Evolutionary conservation across 2,113 vertebrate genomes (phyloP), one percentile per base, ranked within the genome.

Genomic region (Taxidea taxus): DNA sequence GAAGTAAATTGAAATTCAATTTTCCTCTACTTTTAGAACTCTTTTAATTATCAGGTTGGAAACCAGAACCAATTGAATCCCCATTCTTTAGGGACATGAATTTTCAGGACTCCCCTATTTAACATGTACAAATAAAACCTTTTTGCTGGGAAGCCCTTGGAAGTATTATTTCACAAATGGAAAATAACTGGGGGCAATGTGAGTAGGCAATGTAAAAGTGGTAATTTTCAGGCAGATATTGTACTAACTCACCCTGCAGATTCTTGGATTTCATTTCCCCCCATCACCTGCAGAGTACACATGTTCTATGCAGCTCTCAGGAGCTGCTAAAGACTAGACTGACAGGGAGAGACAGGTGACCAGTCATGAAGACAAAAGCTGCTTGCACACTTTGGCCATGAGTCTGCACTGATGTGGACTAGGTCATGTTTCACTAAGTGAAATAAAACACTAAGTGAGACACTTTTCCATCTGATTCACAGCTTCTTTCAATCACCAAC

Each of bases 1-100:
- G 44, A 90, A 97, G 85, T 78, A 97, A 96, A 96, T 72, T 92
- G 81, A 87, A 95, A 96, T 97, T 97, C 88, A 95, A 88, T 97
- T 97, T 85, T 64, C 23, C 88, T 81, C 91, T 88, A 95, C 87
- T 97, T 97, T 96, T 98, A 97, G 97, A 96, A 97, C 68, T 72
- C 68, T 89, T 96, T 95, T 90, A 92, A 92, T 97, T 93, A 97
- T 81, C 64, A 92, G 62, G 90, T 88, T 94, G 75, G 86, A 89
- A 96, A 66, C 77, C 47, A 66, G 37, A 4, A 91, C 20, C 75
- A 42, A 42, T 39, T 96, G 75, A 95, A 90, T 92, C 7, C 54
- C 39, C 80, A 47, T 84, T 97, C 49, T 39, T 87, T 88, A 56
- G 39, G 34, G 68, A 34, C 42, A 83, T 90, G 29, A 54, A 96